These are phyloP conservation scores for Scaptomyza polygonia DNA, from an alignment of 2,888 invertebrate species.

Conservation along the genomic window DNA sequence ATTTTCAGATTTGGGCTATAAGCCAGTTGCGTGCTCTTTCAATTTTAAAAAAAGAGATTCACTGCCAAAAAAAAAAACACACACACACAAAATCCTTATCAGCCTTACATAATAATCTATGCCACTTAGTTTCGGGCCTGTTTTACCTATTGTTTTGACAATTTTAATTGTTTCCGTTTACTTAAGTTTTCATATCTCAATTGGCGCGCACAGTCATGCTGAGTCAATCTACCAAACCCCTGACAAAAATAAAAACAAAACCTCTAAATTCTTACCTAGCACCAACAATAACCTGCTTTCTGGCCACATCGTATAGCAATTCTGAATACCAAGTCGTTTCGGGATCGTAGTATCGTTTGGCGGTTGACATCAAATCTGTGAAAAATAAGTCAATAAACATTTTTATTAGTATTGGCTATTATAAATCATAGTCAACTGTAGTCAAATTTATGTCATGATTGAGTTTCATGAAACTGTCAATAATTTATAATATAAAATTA, in stretches of 20 bases:
- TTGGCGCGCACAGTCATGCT: slow-evolving; percentile 36
- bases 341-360: slow-evolving; percentile 89
- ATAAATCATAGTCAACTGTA: background rate
- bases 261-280: slow-evolving; percentile 88
- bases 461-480: background rate
- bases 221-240: slow-evolving; percentile 15
- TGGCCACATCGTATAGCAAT: slow-evolving; percentile 93
- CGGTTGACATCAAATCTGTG: slow-evolving; percentile 88
- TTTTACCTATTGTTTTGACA: slow-evolving; percentile 6
- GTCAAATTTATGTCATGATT: background rate
- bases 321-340: slow-evolving; percentile 92
- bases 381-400: slow-evolving; percentile 16
- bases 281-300: slow-evolving; percentile 94
- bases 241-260: background rate
- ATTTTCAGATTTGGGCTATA: slow-evolving; percentile 21
- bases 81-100: slow-evolving; percentile 49
- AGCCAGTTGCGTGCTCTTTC: slow-evolving; percentile 56
- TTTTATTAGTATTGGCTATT: slow-evolving; percentile 2
- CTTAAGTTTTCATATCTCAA: slow-evolving; percentile 16
- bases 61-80: slow-evolving; percentile 5
- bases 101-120: slow-evolving; percentile 46
- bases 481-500: too few relatives aligned
- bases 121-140: slow-evolving; percentile 7
- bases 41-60: slow-evolving; percentile 37
- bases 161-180: slow-evolving; percentile 26